Base-by-base conservation (phyloP, 2,797 vertebrate species). In the Sebastes goodei region DNA sequence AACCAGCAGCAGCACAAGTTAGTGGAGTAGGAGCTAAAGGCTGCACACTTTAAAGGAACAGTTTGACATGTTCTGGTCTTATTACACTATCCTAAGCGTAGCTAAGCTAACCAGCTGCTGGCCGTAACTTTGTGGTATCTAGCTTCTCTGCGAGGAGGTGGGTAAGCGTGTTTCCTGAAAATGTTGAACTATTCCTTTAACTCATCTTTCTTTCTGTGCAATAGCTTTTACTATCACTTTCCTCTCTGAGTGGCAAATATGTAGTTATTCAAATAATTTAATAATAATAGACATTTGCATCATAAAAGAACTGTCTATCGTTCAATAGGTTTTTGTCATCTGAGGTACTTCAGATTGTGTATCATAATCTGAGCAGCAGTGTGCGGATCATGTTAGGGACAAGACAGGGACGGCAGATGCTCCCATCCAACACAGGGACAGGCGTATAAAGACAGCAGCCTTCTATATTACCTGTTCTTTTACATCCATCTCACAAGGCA, bases 401-500 rank as follows among this genome's bases (percentile, higher is more conserved):
- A 81, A 57, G 21, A 71, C 60, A 38, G 38, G 66, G 52, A 77
- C 14, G 71, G 38, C 46, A 63, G 46, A 80, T 60, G 42, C 35
- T 76, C 52, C 21, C 29, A 78, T 33, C 38, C 60, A 76, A 59
- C 56, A 71, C 46, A 49, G 66, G 65, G 77, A 35, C 78, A 72
- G 59, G 70, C n/a, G 27, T 72, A 23, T 63, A 69, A 75, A 75
- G 79, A 83, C 53, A 71, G 76, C 55, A 78, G 74, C 53, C 65
- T 76, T 61, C 72, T 75, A 69, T 59, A 65, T 72, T 67, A n/a
- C 84, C n/a, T 81, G 55, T 27, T 38, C 46, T 53, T 42, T 52
- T 14, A 80, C 66, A 68, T 86, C 80, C 57, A 69, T 52, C 70
- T 76, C 67, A 80, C 84, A 91, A 92, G 87, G 90, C 90, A 87